These are phyloP conservation scores for Drosophila aff. DNA, from an alignment of 1,140 invertebrate species.

Conservation along the genomic window DNA sequence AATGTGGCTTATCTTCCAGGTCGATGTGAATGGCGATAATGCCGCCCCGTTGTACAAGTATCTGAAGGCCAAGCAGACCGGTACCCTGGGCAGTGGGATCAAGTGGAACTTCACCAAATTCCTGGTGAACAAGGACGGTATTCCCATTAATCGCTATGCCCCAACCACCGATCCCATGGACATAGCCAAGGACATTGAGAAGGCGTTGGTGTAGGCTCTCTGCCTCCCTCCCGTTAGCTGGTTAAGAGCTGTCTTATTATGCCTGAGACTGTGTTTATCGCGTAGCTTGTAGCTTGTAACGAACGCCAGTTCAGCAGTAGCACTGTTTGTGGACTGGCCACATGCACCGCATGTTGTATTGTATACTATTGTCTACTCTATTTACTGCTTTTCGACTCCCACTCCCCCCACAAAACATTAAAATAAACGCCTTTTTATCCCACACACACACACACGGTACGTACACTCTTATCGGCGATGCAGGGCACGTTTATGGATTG, in stretches of 20 bases:
- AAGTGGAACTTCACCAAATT: slow-evolving; percentile 99
- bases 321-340: slow-evolving; percentile 21
- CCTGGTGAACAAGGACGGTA: slow-evolving; percentile 94
- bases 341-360: slow-evolving; percentile 51
- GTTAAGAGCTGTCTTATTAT: slow-evolving; percentile 8
- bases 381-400: slow-evolving; percentile 42
- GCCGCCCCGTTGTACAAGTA: slow-evolving; percentile 95
- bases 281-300: slow-evolving; percentile 48
- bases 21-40: slow-evolving; percentile 95
- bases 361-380: slow-evolving; percentile 29
- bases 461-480: background rate
- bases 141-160: slow-evolving; percentile 92
- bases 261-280: slow-evolving; percentile 41
- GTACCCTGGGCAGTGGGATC: slow-evolving; percentile 91
- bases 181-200: slow-evolving; percentile 89
- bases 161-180: slow-evolving; percentile 91
- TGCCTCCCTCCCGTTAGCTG: background rate
- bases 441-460: background rate
- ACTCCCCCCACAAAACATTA: slow-evolving; percentile 20
- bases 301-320: slow-evolving; percentile 10
- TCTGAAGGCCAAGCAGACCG: slow-evolving; percentile 92
- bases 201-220: slow-evolving; percentile 87
- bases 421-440: slow-evolving; percentile 47
- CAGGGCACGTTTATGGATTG: slow-evolving; percentile 16
- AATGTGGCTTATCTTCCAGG: slow-evolving; percentile 77